phyloP scores from a whole-genome alignment of 2,888 invertebrate genomes.

The Tupiocoris notatus region DNA sequence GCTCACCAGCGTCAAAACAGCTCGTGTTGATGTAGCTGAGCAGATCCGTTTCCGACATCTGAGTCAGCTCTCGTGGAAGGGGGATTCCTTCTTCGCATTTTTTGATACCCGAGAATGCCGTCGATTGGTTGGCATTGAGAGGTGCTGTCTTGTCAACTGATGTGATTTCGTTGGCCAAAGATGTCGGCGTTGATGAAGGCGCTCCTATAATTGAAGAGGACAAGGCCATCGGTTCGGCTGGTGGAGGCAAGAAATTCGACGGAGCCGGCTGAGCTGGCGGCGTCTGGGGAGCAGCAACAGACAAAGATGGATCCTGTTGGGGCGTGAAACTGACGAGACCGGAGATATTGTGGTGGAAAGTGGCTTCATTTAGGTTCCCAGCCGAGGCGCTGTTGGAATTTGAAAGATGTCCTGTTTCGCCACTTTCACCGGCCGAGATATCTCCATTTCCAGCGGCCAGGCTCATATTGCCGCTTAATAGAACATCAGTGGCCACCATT shows the following conservation, averaged over 20 bases:
- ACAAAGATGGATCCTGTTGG: background rate
- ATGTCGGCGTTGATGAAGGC: background rate
- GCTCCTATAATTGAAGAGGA: background rate
- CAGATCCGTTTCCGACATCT: constrained; percentile 84
- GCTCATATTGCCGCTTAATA: background rate
- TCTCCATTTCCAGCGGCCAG: background rate
- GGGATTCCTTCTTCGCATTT: constrained; percentile 57
- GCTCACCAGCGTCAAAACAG: constrained; percentile 69
- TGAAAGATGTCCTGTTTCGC: background rate
- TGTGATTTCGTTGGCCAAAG: background rate
- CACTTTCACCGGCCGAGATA: background rate
- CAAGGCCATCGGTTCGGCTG: background rate
- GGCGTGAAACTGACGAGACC: background rate
- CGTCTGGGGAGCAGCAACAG: background rate
- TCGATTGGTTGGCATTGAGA: background rate
- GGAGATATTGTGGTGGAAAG: background rate
- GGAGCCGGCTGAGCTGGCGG: background rate
- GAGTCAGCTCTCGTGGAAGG: constrained; percentile 69
- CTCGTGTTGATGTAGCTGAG: constrained; percentile 86
- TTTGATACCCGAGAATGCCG: constrained; percentile 52
- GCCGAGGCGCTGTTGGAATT: background rate
- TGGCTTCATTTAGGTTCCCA: background rate
- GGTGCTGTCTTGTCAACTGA: background rate
- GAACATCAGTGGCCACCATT: background rate
- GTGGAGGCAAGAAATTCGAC: background rate